A percentile compares a stretch with the other conserved stretches of the same genome.
Evolutionary conservation across 2,888 invertebrate genomes (phyloP).

Genomic region (Tetragonisca angustula): DNA sequence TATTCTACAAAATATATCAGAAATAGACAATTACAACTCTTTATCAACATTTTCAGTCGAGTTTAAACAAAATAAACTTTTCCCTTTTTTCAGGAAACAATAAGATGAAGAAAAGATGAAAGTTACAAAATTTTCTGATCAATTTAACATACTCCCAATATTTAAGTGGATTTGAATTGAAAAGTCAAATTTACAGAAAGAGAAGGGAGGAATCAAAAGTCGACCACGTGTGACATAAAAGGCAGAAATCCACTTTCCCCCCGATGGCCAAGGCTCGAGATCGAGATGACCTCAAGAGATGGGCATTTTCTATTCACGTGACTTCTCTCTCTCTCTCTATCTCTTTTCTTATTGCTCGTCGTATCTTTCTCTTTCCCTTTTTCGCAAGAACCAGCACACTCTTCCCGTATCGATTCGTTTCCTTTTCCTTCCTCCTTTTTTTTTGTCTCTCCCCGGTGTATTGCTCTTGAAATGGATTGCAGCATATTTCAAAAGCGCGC

Average conservation of each 20-base stretch:
- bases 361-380: slow-evolving; percentile 40
- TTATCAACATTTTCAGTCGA: too few species aligned
- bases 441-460: neutral
- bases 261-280: slow-evolving; percentile 55
- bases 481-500: slow-evolving; percentile 11
- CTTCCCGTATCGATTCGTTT: slow-evolving; percentile 37
- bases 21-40: too few species aligned
- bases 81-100: neutral
- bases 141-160: neutral
- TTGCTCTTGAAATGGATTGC: neutral
- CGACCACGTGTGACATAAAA: slow-evolving; percentile 48
- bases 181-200: neutral
- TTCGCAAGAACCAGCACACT: slow-evolving; percentile 42
- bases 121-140: neutral
- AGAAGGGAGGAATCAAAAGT: slow-evolving; percentile 40
- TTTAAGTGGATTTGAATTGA: neutral
- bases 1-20: too few species aligned
- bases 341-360: neutral
- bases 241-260: slow-evolving; percentile 70
- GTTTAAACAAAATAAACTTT: too few species aligned
- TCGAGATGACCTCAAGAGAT: slow-evolving; percentile 69
- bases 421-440: slow-evolving; percentile 4
- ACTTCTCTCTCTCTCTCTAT: slow-evolving; percentile 8
- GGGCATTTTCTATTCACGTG: slow-evolving; percentile 47
- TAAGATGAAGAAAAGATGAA: neutral